phyloP scores from a whole-genome alignment of 2,797 vertebrate species.

The Eutrigla gurnardus region DNA sequence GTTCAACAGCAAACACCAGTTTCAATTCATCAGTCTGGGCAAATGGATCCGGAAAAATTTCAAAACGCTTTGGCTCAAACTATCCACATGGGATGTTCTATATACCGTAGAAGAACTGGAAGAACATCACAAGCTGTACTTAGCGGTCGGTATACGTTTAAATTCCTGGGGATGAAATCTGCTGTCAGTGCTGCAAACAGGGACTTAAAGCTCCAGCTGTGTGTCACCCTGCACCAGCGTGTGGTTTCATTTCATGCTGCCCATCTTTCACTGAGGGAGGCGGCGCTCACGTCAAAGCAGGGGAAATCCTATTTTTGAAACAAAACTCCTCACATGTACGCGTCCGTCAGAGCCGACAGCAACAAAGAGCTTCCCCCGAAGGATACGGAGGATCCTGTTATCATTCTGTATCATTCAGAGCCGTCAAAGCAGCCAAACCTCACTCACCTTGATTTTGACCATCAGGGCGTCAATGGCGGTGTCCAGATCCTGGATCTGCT shows the following conservation, averaged over 20 bases:
- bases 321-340: constrained; percentile 1
- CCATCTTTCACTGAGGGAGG: constrained; percentile 12
- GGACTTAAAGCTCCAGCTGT: neutral
- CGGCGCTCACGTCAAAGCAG: neutral
- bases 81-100: neutral
- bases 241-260: constrained; percentile 25
- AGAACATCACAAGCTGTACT: neutral
- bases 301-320: constrained; percentile 2
- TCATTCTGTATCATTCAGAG: too few relatives aligned
- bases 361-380: neutral
- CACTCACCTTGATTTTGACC: constrained; percentile 92
- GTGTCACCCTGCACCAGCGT: constrained; percentile 14
- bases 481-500: constrained; percentile 90
- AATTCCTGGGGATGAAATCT: neutral
- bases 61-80: neutral
- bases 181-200: neutral
- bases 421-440: neutral
- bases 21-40: constrained; percentile 1
- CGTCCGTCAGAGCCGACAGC: constrained; percentile 10
- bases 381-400: neutral
- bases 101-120: neutral
- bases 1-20: constrained; percentile 7
- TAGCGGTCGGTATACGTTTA: neutral
- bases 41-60: neutral
- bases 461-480: constrained; percentile 87